Evolutionary conservation across 1,140 invertebrate species (phyloP), one percentile per base, ranked within the genome.

Genomic region (Dufourea novaeangliae): DNA sequence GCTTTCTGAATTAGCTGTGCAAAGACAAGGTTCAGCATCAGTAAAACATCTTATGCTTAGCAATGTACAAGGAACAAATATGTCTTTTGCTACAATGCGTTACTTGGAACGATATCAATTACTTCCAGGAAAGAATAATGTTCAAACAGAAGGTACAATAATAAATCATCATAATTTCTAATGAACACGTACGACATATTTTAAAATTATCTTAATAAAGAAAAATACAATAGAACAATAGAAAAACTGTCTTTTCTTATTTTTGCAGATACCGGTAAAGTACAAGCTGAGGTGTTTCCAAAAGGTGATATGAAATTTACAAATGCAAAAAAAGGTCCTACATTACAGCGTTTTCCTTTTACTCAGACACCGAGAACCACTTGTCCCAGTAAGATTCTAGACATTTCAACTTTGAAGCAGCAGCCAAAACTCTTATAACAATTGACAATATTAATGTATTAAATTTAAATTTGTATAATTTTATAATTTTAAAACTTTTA

Each of bases 71-170:
- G 90, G 89, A 29, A 82, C 83, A 44, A 94, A 95, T 54, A 93
- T 95, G 91, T 95, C 94, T 11, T 93, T 95, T 80, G 94, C 94
- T 44, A 95, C 94, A 25, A 93, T 94, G 87, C 94, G 94, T 84
- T 95, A 95, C 84, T 93, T 95, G 92, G 93, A 95, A 85, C 94
- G 94, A 85, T 95, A 95, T 86, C 94, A 95, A 81, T 86, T 95
- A 37, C 82, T 94, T 69, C 92, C 93, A 86, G 93, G 93, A 62
- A 82, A 74, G 54, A 86, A 82, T 71, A 80, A 80, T 41, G 64
- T 44, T 61, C 71, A 81, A 62, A 25, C 29, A 2, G 87, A 86
- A 78, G 87, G 90, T 91, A 78, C 75, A n/a, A 41, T 22, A 32
- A 25, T 62, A 52, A 76, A 12, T 61, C 12, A 41, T 46, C 59